Conservation (phyloP, 92 coral and sea anemone genomes). For the Scolanthus callimorphus region DNA sequence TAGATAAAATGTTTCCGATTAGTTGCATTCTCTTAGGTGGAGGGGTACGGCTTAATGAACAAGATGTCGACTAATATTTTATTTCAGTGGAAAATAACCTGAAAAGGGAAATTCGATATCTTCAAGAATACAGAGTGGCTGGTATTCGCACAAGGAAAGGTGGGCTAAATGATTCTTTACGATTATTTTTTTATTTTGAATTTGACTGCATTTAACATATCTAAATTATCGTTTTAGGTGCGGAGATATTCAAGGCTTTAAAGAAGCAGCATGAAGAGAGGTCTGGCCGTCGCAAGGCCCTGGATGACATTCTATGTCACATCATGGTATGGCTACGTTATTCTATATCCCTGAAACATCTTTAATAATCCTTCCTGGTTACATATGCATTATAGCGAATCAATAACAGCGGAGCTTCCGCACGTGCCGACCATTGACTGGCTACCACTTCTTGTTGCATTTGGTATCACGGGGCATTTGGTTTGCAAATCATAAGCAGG, state of each 20-base stretch:
- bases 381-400: too few relatives aligned
- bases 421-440: too few relatives aligned
- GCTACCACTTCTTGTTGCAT: too few relatives aligned
- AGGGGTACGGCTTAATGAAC: too few relatives aligned
- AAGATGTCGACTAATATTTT: too few relatives aligned
- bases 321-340: constrained; percentile 72
- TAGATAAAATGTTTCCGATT: too few relatives aligned
- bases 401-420: too few relatives aligned
- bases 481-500: too few relatives aligned
- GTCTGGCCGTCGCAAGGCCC: constrained; percentile 44
- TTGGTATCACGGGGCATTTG: too few relatives aligned
- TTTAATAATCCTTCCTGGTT: too few relatives aligned
- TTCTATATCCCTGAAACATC: too few relatives aligned
- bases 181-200: neutral
- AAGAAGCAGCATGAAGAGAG: constrained; percentile 66
- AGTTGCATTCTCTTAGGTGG: too few relatives aligned
- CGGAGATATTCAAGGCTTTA: constrained; percentile 64
- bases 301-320: constrained; percentile 69
- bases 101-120: constrained; percentile 61
- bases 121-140: constrained; percentile 85
- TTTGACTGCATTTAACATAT: neutral
- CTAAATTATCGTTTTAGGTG: constrained; percentile 29
- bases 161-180: neutral
- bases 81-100: constrained; percentile 69
- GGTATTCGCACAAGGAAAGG: constrained; percentile 82